A percentile compares a stretch with the other conserved stretches of the same genome.
Conservation (phyloP, 2,113 vertebrate species). For the Jacana jacana region DNA sequence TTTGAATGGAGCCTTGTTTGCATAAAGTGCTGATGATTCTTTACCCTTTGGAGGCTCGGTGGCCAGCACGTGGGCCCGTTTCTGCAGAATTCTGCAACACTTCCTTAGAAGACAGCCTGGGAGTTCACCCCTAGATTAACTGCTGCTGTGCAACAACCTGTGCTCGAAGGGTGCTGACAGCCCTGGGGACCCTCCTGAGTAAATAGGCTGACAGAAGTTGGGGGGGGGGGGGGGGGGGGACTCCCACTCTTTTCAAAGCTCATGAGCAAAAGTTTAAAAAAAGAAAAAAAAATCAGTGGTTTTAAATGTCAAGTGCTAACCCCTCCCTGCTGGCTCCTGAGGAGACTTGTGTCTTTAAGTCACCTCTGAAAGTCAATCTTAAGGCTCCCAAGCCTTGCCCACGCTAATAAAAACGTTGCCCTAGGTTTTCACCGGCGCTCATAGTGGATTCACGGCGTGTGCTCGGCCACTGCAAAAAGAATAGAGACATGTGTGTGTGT, state of each 20-base stretch:
- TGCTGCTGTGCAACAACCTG: background rate
- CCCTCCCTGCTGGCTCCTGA: background rate
- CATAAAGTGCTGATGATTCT: background rate
- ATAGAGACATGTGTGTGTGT: conserved; percentile 56
- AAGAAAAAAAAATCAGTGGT: background rate
- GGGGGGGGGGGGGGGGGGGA: background rate
- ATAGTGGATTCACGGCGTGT: conserved; percentile 36
- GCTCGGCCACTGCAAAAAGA: background rate
- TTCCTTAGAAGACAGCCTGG: background rate
- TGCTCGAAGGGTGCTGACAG: background rate
- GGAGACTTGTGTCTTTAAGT: background rate
- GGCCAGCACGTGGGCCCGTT: background rate
- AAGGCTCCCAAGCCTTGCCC: background rate
- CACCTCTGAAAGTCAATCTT: background rate
- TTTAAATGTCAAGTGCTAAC: background rate
- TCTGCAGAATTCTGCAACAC: background rate
- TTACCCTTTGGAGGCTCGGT: background rate
- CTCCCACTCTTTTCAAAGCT: background rate
- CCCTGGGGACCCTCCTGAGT: background rate
- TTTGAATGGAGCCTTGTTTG: background rate
- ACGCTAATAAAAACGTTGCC: background rate
- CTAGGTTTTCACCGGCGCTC: background rate
- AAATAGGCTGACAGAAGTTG: background rate
- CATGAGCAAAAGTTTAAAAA: background rate
- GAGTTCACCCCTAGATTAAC: background rate